Evolutionary conservation across 2,797 vertebrate species (phyloP), one percentile per base, ranked within the genome.

Genomic region (Channallabes apus): DNA sequence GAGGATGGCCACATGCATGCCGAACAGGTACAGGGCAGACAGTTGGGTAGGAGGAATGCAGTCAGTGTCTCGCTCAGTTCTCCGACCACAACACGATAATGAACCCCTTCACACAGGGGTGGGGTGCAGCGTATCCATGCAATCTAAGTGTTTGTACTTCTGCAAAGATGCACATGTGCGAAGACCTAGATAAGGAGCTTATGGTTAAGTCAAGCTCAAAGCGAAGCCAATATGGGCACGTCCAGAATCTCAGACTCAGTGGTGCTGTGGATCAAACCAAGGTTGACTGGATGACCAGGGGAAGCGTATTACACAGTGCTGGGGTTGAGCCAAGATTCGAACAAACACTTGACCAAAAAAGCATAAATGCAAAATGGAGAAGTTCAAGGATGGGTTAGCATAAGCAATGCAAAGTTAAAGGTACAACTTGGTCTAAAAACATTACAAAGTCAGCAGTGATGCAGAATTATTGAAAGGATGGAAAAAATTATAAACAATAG

Each of bases 11-110:
- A 86, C 89, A 89, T 92, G 83, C 91, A 93, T 93, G 93, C 93
- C 92, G 89, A 88, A 92, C 95, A 96, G 94, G 95, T 95, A 94
- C 88, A 91, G 86, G 2, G 71, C 76, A 87, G 87, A 87, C 86
- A 82, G 82, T 51, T 81, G 81, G 85, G 91, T 78, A 88, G 92
- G 92, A 93, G 93, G 92, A 91, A 92, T 89, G 92, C 88, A 94
- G 93, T 90, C 93, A 92, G 89, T 87, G 80, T 85, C 69, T 85
- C 69, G 32, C 29, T 69, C 69, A 84, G 76, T 54, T 81, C 85
- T 59, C 86, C 46, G 54, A 88, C 86, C 38, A 88, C 84, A 61
- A 77, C 68, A 32, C 69, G 77, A 73, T 87, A 86, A 87, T 68
- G 80, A 85, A 83, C 58, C 68, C 17, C 71, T 8, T 29, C 89